Evolutionary conservation across 2,888 invertebrate genomes (phyloP), one percentile per base, ranked within the genome.

Genomic region (Ischnus inquisitorius): DNA sequence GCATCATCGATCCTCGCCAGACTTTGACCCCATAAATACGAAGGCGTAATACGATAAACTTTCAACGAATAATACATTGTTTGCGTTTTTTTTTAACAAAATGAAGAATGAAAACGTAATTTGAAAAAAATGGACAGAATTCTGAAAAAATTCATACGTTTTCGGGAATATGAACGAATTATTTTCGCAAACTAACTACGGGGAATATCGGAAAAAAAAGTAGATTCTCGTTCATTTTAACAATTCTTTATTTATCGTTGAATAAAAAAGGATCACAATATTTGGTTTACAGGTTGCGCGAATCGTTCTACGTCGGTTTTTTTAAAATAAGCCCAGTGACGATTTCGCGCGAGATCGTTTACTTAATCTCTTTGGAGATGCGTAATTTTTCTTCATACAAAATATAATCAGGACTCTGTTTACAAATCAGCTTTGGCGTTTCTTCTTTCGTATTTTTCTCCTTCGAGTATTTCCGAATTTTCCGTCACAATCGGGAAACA

Each of bases 251-350:
- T 41, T 75, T 75, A 51, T 75, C 41, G 43, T 48, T 28, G n/a
- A 69, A 76, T 54, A 3, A 46, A 10, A 0, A 8, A 69, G 34
- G 57, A 76, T 81, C 75, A 81, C 69, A 81, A 81, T 41, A 48
- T 51, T 80, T 69, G 6, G 6, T n/a, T 43, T 19, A 41, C 10
- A 28, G 46, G 5, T 16, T 6, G 25, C 62, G 28, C 12, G 2
- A 62, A 74, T 28, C 16, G 25, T 74, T 48, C 34, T n/a, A 41
- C 41, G 25, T 16, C 14, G 4, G 12, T 54, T n/a, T 5, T 46
- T 28, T 54, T n/a, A 6, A 28, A 14, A 1, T 1, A 57, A 60
- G 14, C 14, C 41, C 16, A 5, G 12, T 14, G 39, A 41, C 14
- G 16, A 39, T 19, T 57, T 71, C 39, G 8, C 39, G 41, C 51